A percentile compares a stretch with the other conserved stretches of the same genome.
Conservation (phyloP, 1,140 invertebrate genomes). For the Drosophila persimilis region DNA sequence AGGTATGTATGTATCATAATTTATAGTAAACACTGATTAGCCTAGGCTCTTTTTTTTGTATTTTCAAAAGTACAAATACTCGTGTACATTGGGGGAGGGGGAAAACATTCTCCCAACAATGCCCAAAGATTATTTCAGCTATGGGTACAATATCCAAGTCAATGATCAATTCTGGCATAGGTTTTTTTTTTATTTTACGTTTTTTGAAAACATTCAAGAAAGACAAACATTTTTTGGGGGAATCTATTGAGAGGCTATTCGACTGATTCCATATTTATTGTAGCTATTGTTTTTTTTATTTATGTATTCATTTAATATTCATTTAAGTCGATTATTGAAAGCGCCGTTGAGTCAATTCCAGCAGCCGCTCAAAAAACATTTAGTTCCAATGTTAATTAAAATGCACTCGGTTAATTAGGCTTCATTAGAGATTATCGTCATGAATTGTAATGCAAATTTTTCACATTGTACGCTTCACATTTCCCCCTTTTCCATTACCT, state of each 20-base stretch:
- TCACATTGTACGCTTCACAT: background rate
- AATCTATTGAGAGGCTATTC: constrained; percentile 6
- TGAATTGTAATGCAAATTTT: constrained; percentile 45
- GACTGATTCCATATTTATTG: background rate
- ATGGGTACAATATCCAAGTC: constrained; percentile 36
- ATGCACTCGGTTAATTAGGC: constrained; percentile 45
- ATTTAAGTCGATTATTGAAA: constrained; percentile 34
- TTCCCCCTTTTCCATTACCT: constrained; percentile 7
- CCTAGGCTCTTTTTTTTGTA: constrained; percentile 9
- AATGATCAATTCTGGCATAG: constrained; percentile 30
- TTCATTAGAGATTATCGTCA: constrained; percentile 38
- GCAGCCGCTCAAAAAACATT: constrained; percentile 34
- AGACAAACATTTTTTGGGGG: constrained; percentile 5
- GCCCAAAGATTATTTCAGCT: constrained; percentile 18
- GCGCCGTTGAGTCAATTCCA: constrained; percentile 43
- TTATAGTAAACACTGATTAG: constrained; percentile 20
- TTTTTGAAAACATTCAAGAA: constrained; percentile 5
- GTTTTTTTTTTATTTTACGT: constrained; percentile 9
- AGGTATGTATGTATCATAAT: constrained; percentile 13
- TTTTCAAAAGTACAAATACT: constrained; percentile 38
- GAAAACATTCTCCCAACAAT: constrained; percentile 2
- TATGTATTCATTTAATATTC: constrained; percentile 35
- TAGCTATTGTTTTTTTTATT: constrained; percentile 17
- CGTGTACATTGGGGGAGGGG: background rate
- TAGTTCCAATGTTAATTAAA: constrained; percentile 31